These are phyloP conservation scores for Dysmachus trigonus DNA, from an alignment of 2,888 invertebrate species.

Conservation along the genomic window DNA sequence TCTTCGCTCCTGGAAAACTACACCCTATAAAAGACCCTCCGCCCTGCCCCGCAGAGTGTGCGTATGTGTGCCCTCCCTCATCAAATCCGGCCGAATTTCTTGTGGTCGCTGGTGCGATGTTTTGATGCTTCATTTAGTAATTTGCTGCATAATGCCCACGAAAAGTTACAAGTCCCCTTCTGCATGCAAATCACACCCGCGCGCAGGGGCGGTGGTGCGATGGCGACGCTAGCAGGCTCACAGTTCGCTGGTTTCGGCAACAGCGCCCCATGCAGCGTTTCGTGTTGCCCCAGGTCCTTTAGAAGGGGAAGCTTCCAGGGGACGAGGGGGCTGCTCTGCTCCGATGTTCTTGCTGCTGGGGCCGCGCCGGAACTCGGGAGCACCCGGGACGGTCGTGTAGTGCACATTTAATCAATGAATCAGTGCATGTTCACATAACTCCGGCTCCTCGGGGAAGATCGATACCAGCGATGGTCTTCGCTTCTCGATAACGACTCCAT, in stretches of 20 bases:
- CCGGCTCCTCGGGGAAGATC: background rate
- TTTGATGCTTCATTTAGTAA: background rate
- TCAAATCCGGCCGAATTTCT: background rate
- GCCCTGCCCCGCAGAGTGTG: background rate
- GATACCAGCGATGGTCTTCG: background rate
- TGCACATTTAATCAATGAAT: conserved; percentile 35
- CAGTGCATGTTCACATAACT: conserved; percentile 27
- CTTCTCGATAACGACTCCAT: background rate
- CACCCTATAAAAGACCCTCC: background rate
- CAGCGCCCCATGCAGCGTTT: background rate
- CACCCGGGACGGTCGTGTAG: background rate
- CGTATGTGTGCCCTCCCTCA: background rate
- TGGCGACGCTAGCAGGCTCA: background rate
- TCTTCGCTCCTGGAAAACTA: background rate
- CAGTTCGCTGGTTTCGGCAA: background rate
- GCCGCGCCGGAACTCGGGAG: background rate
- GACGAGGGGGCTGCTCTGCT: background rate
- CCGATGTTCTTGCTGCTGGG: background rate
- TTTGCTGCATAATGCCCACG: background rate
- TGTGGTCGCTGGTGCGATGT: background rate
- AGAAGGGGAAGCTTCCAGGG: background rate
- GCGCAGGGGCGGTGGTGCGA: background rate
- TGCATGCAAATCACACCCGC: background rate
- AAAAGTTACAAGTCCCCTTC: background rate
- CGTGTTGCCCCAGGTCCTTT: conserved; percentile 22